A percentile compares a stretch with the other conserved stretches of the same genome.
phyloP scores from a whole-genome alignment of 2,797 vertebrate genomes.

The Labroides dimidiatus region DNA sequence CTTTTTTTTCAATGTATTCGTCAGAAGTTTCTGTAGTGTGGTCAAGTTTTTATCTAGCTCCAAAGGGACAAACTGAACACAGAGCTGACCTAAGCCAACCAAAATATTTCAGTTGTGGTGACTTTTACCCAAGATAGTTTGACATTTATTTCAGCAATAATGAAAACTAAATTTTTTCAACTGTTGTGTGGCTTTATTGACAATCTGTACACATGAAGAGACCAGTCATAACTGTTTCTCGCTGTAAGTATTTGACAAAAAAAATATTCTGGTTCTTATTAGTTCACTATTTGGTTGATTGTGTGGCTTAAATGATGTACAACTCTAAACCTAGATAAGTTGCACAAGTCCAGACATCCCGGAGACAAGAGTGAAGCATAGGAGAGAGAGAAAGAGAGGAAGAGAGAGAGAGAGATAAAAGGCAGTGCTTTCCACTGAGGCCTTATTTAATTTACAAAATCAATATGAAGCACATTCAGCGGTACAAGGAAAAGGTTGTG shows the following conservation, averaged over 20 bases:
- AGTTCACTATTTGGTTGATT: neutral
- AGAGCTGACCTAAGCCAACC: constrained; percentile 27
- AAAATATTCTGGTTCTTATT: no score
- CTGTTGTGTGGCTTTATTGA: no score
- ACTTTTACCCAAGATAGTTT: constrained; percentile 10
- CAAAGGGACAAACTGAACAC: constrained; percentile 32
- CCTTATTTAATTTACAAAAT: constrained; percentile 71
- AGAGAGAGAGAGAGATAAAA: constrained; percentile 30
- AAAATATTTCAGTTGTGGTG: constrained; percentile 16
- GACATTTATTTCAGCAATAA: neutral
- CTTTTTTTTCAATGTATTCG: neutral
- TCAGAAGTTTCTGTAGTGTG: constrained; percentile 2
- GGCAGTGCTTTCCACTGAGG: constrained; percentile 48
- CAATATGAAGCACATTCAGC: constrained; percentile 56
- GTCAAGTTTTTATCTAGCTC: constrained; percentile 13
- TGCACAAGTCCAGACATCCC: constrained; percentile 10
- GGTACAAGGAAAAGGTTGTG: constrained; percentile 41
- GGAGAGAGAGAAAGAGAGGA: constrained; percentile 7
- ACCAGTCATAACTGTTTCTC: no score
- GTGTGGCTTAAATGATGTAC: neutral
- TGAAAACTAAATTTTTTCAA: neutral
- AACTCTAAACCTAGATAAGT: neutral
- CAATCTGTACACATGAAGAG: no score
- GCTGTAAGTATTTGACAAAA: no score
- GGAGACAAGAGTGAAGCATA: constrained; percentile 25